These are phyloP conservation scores for Strix aluco DNA, from an alignment of 2,113 vertebrate species.

Conservation along the genomic window DNA sequence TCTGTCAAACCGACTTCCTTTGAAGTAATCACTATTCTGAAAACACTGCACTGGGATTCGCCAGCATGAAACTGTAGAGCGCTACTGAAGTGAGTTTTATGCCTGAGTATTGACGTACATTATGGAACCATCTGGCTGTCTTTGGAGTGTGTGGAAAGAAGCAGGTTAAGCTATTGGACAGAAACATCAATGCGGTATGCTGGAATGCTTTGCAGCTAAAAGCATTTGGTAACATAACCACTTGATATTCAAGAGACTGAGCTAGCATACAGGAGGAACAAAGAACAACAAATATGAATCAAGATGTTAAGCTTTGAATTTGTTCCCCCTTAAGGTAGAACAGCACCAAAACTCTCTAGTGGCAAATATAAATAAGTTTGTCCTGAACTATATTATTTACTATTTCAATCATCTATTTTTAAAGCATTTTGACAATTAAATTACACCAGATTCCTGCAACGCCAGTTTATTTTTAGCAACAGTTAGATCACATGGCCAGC, in stretches of 20 bases:
- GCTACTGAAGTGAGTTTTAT: neutral
- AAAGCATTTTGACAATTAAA: neutral
- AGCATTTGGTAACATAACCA: neutral
- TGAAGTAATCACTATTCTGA: neutral
- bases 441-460: neutral
- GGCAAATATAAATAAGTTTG: neutral
- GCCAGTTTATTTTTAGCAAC: neutral
- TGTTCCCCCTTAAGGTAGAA: neutral
- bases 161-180: neutral
- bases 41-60: neutral
- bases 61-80: neutral
- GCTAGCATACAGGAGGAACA: neutral
- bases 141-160: neutral
- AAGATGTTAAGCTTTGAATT: neutral
- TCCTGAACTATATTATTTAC: neutral
- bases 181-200: neutral
- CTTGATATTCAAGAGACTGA: neutral
- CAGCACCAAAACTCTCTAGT: neutral
- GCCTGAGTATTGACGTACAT: neutral
- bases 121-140: slow-evolving; percentile 4
- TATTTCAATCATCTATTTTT: neutral
- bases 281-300: neutral
- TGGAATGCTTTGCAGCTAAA: neutral
- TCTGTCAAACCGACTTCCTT: neutral
- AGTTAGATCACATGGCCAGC: neutral